phyloP scores from a whole-genome alignment of 2,113 vertebrate genomes.

The Tragelaphus imberbis region DNA sequence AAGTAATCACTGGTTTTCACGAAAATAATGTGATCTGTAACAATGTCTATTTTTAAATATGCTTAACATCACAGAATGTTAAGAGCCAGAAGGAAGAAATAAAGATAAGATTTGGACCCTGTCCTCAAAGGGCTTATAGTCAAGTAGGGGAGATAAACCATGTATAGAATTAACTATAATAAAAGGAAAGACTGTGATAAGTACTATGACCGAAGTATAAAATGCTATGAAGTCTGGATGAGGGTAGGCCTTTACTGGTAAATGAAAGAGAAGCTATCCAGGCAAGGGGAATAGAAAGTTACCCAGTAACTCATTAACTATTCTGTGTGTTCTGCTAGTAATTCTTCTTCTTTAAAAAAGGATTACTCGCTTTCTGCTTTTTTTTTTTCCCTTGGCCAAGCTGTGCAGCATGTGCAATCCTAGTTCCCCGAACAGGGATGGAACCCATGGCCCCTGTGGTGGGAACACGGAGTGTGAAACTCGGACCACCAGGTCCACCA shows the following conservation, averaged over 20 bases:
- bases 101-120: conserved; percentile 47
- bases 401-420: background rate
- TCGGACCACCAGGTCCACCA: background rate
- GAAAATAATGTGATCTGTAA: background rate
- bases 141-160: conserved; percentile 12
- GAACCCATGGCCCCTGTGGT: background rate
- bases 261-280: background rate
- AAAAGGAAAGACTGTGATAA: background rate
- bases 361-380: background rate
- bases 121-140: background rate
- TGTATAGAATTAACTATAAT: background rate
- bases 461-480: background rate
- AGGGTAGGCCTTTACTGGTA: background rate
- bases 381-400: background rate
- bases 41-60: background rate
- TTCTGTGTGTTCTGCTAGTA: background rate
- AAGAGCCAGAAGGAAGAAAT: background rate
- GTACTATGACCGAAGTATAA: background rate
- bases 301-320: background rate
- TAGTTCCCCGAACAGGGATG: background rate
- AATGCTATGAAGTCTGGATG: background rate
- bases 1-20: background rate
- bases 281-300: background rate
- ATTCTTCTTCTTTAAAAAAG: background rate
- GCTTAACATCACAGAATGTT: background rate